Evolutionary conservation across 2,113 vertebrate genomes (phyloP).

Genomic region (Thamnaconus septentrionalis): DNA sequence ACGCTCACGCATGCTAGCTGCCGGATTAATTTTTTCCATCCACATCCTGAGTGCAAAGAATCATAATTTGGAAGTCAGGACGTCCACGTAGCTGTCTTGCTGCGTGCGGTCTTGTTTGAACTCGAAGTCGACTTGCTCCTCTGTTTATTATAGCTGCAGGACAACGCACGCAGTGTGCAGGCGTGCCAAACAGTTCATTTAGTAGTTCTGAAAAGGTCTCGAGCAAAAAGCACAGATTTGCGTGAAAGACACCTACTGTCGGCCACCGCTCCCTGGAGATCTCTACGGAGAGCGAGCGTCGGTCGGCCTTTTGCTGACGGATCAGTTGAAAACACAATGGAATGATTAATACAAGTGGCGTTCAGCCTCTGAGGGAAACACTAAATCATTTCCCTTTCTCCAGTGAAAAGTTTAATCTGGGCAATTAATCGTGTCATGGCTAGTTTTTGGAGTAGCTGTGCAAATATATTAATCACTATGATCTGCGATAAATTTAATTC

Average conservation of each 20-base stretch:
- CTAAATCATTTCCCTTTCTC: constrained; percentile 13
- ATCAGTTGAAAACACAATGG: constrained; percentile 49
- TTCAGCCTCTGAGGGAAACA: constrained; percentile 31
- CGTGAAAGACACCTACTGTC: constrained; percentile 47
- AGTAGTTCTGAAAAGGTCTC: too few relatives aligned
- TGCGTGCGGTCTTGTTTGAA: not conserved
- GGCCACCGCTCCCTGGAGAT: constrained; percentile 19
- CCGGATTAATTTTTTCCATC: not conserved
- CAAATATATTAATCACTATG: constrained; percentile 9
- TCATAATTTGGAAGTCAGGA: constrained; percentile 1
- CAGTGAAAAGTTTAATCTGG: constrained; percentile 2
- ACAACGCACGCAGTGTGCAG: constrained; percentile 21
- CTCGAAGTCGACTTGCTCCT: constrained; percentile 20
- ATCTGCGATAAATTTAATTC: not conserved
- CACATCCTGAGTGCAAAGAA: not conserved
- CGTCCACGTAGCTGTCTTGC: too few relatives aligned
- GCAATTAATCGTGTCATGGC: constrained; percentile 10
- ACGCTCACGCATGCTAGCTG: not conserved
- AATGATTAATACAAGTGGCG: constrained; percentile 49
- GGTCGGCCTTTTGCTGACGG: constrained; percentile 24
- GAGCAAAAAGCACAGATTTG: constrained; percentile 34
- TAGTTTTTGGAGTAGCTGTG: constrained; percentile 5
- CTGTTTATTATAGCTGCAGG: constrained; percentile 36
- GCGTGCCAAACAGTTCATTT: constrained; percentile 21
- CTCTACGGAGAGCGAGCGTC: constrained; percentile 36